Evolutionary conservation across 2,888 invertebrate species (phyloP).

Genomic region (Perithous albicinctus): DNA sequence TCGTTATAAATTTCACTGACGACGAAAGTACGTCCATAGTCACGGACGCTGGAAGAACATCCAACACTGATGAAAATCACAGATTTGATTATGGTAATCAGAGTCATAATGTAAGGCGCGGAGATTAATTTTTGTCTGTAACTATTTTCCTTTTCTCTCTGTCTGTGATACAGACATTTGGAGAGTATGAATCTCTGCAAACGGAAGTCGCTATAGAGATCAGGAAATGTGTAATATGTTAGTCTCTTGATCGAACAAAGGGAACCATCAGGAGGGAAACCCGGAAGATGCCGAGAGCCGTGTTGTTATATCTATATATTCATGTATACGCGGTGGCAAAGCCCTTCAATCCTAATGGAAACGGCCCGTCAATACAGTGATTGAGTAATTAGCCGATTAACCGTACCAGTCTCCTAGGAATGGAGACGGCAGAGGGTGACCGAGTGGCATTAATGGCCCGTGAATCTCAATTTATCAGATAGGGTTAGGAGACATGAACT

Average conservation of each 20-base stretch:
- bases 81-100: neutral
- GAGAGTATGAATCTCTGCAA: neutral
- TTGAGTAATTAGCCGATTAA: conserved; percentile 68
- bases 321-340: neutral
- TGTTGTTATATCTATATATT: neutral
- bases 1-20: conserved; percentile 1
- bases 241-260: neutral
- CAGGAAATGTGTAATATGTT: conserved; percentile 4
- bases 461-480: conserved; percentile 34
- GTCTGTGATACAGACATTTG: neutral
- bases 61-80: neutral
- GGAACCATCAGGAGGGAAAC: neutral
- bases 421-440: conserved; percentile 24
- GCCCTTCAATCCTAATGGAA: conserved; percentile 59
- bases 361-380: conserved; percentile 62
- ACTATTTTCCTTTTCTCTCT: neutral
- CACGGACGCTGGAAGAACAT: neutral
- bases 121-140: neutral
- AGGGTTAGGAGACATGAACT: neutral
- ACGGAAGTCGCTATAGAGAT: neutral
- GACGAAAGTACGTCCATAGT: neutral
- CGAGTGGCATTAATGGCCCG: conserved; percentile 22
- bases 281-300: neutral
- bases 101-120: neutral
- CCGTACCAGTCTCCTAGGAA: conserved; percentile 19